Evolutionary conservation across 2,797 vertebrate genomes (phyloP).

Genomic region (Todus mexicanus): DNA sequence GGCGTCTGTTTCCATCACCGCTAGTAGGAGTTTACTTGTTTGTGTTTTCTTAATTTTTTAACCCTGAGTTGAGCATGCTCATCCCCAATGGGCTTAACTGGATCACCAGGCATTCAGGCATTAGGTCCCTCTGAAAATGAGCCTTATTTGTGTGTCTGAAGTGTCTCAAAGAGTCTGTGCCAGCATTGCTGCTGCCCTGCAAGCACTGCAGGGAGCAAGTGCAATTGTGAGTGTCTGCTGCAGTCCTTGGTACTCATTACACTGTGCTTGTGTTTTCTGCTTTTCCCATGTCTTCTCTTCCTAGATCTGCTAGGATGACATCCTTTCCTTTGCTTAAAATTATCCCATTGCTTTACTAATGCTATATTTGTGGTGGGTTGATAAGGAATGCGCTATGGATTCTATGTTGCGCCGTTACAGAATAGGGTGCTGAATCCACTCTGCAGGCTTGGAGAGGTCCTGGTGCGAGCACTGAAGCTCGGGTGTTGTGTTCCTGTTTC

Average conservation of each 20-base stretch:
- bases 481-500: background rate
- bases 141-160: background rate
- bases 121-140: background rate
- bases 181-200: background rate
- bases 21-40: background rate
- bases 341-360: background rate
- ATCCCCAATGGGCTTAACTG: background rate
- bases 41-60: background rate
- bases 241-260: background rate
- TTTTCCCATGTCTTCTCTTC: background rate
- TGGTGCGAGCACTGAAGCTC: background rate
- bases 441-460: background rate
- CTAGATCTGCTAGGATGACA: background rate
- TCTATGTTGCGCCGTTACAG: background rate
- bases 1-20: background rate
- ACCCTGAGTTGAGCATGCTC: background rate
- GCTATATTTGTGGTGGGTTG: background rate
- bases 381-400: accelerated
- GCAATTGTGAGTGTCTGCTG: background rate
- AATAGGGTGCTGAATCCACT: background rate
- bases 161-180: background rate
- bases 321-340: background rate
- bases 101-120: background rate
- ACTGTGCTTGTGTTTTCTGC: background rate
- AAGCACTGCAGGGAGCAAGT: background rate